Evolutionary conservation across 2,888 invertebrate genomes (phyloP), one percentile per base, ranked within the genome.

Genomic region (Tachina grossa): DNA sequence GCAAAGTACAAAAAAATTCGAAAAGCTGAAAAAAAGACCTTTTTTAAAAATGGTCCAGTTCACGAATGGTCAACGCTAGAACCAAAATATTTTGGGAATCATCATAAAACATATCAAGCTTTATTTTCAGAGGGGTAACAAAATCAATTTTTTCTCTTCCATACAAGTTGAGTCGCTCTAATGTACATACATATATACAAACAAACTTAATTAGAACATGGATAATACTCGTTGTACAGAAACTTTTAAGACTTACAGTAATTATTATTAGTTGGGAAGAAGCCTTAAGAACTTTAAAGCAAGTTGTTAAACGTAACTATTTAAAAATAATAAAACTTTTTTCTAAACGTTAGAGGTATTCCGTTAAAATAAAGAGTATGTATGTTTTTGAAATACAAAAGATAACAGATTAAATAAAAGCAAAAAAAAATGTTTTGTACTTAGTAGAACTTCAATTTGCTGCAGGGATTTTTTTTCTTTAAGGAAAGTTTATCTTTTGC

Each of bases 121-220:
- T n/a, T n/a, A n/a, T n/a, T n/a, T n/a, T n/a, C n/a, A n/a, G n/a
- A n/a, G n/a, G n/a, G n/a, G n/a, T n/a, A n/a, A n/a, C n/a, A n/a
- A n/a, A n/a, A n/a, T n/a, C n/a, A n/a, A n/a, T n/a, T n/a, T n/a
- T n/a, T n/a, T n/a, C n/a, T n/a, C n/a, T n/a, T n/a, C n/a, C n/a
- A n/a, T n/a, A n/a, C n/a, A n/a, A n/a, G n/a, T n/a, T n/a, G n/a
- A n/a, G n/a, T n/a, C n/a, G n/a, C n/a, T n/a, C n/a, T n/a, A 31
- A 31, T 31, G 6, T n/a, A n/a, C 6, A 39, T n/a, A 16, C 1
- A 59, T 10, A 9, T 31, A 31, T 71, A 8, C 13, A 75, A 63
- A 75, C 63, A 63, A 63, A 65, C 63, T 51, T 75, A 65, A 75
- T 75, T 75, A 75, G 43, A 75, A 43, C 63, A 63, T 43, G 51